Base-by-base conservation (phyloP, 2,113 vertebrate species). In the Tympanuchus pallidicinctus region DNA sequence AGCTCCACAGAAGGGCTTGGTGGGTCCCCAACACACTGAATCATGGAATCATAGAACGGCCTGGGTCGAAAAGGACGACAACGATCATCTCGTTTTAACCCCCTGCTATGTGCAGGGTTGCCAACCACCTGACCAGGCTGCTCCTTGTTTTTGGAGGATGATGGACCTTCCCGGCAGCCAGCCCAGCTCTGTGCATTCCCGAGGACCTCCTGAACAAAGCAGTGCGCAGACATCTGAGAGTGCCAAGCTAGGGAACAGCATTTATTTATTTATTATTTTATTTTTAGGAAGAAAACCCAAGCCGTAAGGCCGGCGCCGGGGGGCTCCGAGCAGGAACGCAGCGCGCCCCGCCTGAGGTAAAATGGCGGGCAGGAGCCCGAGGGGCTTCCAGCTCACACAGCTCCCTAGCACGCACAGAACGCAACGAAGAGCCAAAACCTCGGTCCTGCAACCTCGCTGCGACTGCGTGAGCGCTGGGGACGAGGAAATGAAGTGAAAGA, bases 401-500 rank as follows among this genome's bases (percentile, higher is more conserved):
- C 25, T 47, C 17, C 81, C 32, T 20, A 13, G 4, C 5, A 57
- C 2, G 17, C 15, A 2, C 18, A 17, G 3, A 3, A 8, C 7
- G 0, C 1, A 5, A 5, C 4, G 4, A 50, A 38, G 3, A 54
- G 9, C n/a, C 21, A 17, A 40, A 0, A 36, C 38, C 16, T 27
- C 45, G 5, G 10, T 22, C 11, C 28, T 10, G 1, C 2, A 12
- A 13, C 15, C 47, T 40, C 5, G 1, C 47, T 22, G 4, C n/a
- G 1, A 17, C 30, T 12, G 0, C 54, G 5, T 7, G 3, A 76
- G 8, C 2, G 3, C 13, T 5, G 5, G 5, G 3, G 2, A 21
- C 2, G 1, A 56, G 2, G 63, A 54, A 0, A 25, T 4, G 6
- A 75, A 3, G 2, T 27, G 20, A 2, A 21, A 5, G 1, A 16